phyloP scores from a whole-genome alignment of 2,113 vertebrate genomes.

The Alligator sinensis region DNA sequence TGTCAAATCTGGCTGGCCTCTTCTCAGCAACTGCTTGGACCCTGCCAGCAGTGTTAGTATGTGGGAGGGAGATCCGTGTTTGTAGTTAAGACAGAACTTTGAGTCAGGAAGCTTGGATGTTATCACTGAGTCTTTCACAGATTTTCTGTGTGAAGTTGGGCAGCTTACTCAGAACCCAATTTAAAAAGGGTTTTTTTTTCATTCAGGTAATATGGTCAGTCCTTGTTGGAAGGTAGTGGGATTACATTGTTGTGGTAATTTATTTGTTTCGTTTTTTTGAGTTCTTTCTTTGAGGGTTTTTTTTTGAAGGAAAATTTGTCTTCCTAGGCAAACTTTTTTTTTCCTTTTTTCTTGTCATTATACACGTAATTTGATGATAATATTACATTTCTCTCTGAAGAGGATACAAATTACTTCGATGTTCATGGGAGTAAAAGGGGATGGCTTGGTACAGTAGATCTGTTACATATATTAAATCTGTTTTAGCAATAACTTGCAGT shows the following conservation, averaged over 20 bases:
- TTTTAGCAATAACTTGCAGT: neutral
- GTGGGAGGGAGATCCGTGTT: neutral
- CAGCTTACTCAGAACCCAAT: neutral
- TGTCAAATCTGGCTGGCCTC: neutral
- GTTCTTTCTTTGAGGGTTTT: neutral
- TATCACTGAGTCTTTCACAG: neutral
- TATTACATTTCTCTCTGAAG: conserved; percentile 18
- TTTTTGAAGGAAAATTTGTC: neutral
- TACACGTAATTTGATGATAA: neutral
- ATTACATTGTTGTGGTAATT: too few species aligned
- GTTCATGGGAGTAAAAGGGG: conserved; percentile 32
- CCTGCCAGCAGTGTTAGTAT: neutral
- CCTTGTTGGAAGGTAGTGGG: too few species aligned
- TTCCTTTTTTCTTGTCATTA: neutral
- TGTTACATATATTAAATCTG: conserved; percentile 5
- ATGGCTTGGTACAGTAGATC: neutral
- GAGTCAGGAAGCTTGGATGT: neutral
- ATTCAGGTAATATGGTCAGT: neutral
- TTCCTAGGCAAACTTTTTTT: neutral
- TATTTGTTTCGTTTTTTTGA: too few species aligned
- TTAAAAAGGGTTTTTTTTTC: neutral
- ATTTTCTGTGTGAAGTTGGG: neutral
- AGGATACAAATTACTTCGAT: conserved; percentile 30
- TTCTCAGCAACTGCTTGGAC: neutral
- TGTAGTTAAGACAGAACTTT: too few species aligned